Conservation (phyloP, 2,797 vertebrate species). For the Hoplostethus atlanticus region DNA sequence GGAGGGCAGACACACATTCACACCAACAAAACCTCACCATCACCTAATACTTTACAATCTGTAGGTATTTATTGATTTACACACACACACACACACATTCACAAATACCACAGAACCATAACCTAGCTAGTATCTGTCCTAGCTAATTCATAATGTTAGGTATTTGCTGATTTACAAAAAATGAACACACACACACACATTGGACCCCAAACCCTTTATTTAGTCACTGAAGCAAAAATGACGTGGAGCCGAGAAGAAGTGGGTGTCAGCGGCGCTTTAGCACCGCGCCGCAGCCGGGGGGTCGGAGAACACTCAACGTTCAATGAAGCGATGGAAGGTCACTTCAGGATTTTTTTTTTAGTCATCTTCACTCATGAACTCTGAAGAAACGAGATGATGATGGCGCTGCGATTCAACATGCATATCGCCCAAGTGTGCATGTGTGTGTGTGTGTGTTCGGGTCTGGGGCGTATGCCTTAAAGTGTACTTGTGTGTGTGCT, state of each 20-base stretch:
- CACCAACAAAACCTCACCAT: conserved; percentile 25
- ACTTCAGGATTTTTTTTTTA: conserved; percentile 55
- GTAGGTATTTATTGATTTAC: conserved; percentile 16
- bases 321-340: conserved; percentile 59
- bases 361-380: conserved; percentile 68
- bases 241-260: conserved; percentile 40
- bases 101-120: neutral
- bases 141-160: too few relatives aligned
- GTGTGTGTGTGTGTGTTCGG: conserved; percentile 8
- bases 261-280: conserved; percentile 36
- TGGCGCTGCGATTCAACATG: conserved; percentile 63
- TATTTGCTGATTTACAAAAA: too few relatives aligned
- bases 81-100: conserved; percentile 19
- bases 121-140: neutral
- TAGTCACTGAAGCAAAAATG: conserved; percentile 47
- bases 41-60: conserved; percentile 1
- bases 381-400: conserved; percentile 56
- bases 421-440: conserved; percentile 40
- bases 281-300: conserved; percentile 38
- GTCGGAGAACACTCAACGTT: conserved; percentile 47
- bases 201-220: conserved; percentile 30
- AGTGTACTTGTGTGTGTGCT: conserved; percentile 65
- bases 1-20: conserved; percentile 34
- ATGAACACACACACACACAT: neutral
- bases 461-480: conserved; percentile 40